Conservation (phyloP, 1,140 invertebrate genomes). For the Drosophila busckii region DNA sequence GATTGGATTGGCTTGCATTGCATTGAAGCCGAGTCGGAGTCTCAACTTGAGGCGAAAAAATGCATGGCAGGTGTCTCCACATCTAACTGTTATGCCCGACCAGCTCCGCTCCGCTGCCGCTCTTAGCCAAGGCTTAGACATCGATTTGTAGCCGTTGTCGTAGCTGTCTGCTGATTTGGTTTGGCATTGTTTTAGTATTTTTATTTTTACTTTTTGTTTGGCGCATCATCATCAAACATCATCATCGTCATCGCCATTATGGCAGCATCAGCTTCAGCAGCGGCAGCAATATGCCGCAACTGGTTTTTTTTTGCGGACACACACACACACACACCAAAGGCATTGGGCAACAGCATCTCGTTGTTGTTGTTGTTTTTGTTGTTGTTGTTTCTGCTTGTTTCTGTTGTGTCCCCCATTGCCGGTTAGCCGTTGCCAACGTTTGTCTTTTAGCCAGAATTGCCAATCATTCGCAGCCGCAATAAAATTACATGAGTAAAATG, state of each 20-base stretch:
- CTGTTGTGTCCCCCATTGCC: too few relatives aligned
- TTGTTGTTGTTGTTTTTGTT: background rate
- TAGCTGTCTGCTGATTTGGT: constrained; percentile 29
- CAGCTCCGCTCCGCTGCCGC: too few relatives aligned
- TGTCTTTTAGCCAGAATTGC: constrained; percentile 74
- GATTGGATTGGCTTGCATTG: constrained; percentile 57
- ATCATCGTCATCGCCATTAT: constrained; percentile 23
- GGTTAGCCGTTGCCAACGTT: constrained; percentile 29
- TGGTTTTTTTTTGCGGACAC: constrained; percentile 58
- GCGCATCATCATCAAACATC: constrained; percentile 34
- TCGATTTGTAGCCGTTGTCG: too few relatives aligned
- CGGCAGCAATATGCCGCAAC: constrained; percentile 42
- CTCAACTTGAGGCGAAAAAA: background rate
- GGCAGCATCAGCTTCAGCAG: background rate
- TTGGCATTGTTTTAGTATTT: constrained; percentile 46
- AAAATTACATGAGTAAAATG: constrained; percentile 77
- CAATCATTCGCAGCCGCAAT: constrained; percentile 73
- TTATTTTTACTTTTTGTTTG: constrained; percentile 22
- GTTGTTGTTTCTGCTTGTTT: background rate
- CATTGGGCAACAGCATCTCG: background rate
- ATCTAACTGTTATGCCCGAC: constrained; percentile 60
- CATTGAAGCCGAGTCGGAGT: constrained; percentile 2
- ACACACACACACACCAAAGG: background rate
- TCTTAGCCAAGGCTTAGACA: constrained; percentile 7
- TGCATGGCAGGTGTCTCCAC: constrained; percentile 58